These are phyloP conservation scores for Agriotes lineatus DNA, from an alignment of 2,888 invertebrate genomes.

Conservation along the genomic window DNA sequence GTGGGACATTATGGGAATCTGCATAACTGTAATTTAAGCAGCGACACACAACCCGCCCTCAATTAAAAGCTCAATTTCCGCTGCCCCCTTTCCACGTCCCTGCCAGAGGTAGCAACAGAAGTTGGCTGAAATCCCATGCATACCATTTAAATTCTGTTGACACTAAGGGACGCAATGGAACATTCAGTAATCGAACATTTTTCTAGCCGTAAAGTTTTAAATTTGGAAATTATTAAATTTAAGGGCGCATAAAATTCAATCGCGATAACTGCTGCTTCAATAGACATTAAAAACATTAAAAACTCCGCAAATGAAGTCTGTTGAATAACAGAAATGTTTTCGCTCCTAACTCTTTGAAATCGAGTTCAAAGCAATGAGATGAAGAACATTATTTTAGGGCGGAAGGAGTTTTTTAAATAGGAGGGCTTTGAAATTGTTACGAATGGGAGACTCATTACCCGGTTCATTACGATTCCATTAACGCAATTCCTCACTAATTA, in stretches of 20 bases:
- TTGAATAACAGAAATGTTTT: not conserved
- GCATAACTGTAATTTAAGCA: conserved; percentile 11
- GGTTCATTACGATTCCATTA: conserved; percentile 27
- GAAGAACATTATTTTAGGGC: conserved; percentile 6
- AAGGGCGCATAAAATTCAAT: too few species aligned
- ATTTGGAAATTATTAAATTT: too few species aligned
- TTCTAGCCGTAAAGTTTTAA: too few species aligned
- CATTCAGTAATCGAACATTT: too few species aligned
- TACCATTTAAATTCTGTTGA: not conserved
- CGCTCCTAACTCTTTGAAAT: not conserved
- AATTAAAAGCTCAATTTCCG: conserved; percentile 9
- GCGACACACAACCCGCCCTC: conserved; percentile 1
- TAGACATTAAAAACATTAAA: too few species aligned
- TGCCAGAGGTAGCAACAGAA: not conserved
- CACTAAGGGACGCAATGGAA: too few species aligned
- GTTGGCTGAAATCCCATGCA: not conserved
- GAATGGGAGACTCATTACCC: conserved; percentile 16
- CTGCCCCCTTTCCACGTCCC: not conserved
- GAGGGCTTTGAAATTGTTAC: conserved; percentile 12
- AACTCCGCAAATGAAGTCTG: not conserved
- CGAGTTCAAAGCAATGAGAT: conserved; percentile 5
- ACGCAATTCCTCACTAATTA: conserved; percentile 24
- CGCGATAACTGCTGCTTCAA: too few species aligned
- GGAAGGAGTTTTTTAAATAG: conserved; percentile 10
- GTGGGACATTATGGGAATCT: conserved; percentile 1